Conservation (phyloP, 2,113 vertebrate genomes). For the Syngnathus typhle region DNA sequence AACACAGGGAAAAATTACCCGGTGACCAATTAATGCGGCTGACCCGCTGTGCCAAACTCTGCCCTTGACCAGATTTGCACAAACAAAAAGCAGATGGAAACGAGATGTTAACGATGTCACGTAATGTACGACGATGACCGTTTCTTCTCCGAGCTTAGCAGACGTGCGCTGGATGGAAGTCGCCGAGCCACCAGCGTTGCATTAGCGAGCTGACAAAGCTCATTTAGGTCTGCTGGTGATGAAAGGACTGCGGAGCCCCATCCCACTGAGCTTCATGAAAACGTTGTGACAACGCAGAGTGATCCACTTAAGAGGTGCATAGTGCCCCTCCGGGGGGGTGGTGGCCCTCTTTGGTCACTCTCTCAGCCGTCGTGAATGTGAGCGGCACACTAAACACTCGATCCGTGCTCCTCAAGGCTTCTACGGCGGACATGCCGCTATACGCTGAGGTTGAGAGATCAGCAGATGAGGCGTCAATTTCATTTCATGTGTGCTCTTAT, state of each 20-base stretch:
- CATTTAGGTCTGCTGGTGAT: slow-evolving; percentile 53
- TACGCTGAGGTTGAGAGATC: background rate
- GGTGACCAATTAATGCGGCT: slow-evolving; percentile 49
- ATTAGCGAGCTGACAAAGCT: slow-evolving; percentile 60
- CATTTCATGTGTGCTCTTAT: no score
- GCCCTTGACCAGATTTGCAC: slow-evolving; percentile 42
- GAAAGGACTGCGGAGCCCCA: slow-evolving; percentile 47
- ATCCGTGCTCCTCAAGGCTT: slow-evolving; percentile 9
- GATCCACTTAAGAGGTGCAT: slow-evolving; percentile 62
- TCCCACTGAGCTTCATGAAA: slow-evolving; percentile 52
- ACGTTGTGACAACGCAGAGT: slow-evolving; percentile 59
- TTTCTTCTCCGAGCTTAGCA: background rate
- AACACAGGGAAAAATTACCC: slow-evolving; percentile 45
- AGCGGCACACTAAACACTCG: slow-evolving; percentile 28
- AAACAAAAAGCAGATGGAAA: slow-evolving; percentile 33
- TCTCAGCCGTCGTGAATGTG: slow-evolving; percentile 26
- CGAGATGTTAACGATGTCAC: background rate
- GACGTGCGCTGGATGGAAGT: slow-evolving; percentile 29
- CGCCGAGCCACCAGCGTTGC: slow-evolving; percentile 42
- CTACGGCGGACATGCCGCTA: background rate
- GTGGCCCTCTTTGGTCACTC: slow-evolving; percentile 36
- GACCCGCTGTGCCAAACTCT: slow-evolving; percentile 52
- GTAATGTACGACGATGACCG: slow-evolving; percentile 11
- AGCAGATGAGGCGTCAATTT: background rate
- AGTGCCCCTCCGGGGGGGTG: slow-evolving; percentile 50